Percentiles rank a stretch among this genome's conserved stretches.
phyloP scores from a whole-genome alignment of 2,888 invertebrate genomes.

The Empis stercorea region DNA sequence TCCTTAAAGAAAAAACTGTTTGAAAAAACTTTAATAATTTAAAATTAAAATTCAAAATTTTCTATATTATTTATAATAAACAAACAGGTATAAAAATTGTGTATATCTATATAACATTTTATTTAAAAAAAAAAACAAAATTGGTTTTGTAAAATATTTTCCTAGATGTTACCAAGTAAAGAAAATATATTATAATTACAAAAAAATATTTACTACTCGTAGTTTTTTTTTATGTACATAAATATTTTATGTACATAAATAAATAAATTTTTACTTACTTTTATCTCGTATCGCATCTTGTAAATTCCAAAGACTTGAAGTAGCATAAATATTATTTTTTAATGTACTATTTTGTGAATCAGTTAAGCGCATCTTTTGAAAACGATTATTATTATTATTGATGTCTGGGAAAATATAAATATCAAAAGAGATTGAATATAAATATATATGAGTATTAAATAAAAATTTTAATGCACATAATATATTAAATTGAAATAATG shows the following conservation, averaged over 20 bases:
- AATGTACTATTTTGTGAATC: not conserved
- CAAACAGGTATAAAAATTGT: too few species aligned
- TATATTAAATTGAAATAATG: not conserved
- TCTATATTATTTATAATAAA: too few species aligned
- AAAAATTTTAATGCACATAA: not conserved
- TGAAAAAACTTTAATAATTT: too few species aligned
- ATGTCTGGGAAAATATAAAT: not conserved
- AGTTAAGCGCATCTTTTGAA: not conserved
- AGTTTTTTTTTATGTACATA: too few species aligned
- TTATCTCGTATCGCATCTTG: not conserved
- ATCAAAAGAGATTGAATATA: not conserved
- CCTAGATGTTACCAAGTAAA: not conserved
- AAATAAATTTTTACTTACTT: not conserved
- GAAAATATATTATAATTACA: not conserved
- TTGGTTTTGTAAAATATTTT: not conserved
- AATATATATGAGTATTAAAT: not conserved
- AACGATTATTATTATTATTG: constrained; percentile 1
- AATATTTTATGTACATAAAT: not conserved
- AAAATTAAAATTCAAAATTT: too few species aligned
- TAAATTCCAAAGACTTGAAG: constrained; percentile 1
- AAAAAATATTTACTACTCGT: not conserved
- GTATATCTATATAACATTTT: too few species aligned
- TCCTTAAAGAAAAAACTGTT: too few species aligned
- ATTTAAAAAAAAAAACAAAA: not conserved
- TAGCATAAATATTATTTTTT: not conserved